Percentiles rank a stretch among this genome's conserved stretches.
Conservation (phyloP, 2,797 vertebrate genomes). For the Lates japonicus region DNA sequence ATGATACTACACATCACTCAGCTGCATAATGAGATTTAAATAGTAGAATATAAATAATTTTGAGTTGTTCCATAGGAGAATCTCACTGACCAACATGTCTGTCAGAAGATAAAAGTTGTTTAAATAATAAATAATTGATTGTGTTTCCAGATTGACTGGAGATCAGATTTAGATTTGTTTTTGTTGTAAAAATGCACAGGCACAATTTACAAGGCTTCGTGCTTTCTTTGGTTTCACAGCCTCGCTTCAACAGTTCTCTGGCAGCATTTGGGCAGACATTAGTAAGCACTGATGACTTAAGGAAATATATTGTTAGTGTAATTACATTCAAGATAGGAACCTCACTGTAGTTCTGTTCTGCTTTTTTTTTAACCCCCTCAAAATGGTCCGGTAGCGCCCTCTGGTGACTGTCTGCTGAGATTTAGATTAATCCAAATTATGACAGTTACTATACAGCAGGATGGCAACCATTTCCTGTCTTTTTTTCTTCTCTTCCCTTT, state of each 20-base stretch:
- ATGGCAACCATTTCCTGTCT: neutral
- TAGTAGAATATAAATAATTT: too few species aligned
- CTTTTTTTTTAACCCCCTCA: neutral
- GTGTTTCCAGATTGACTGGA: neutral
- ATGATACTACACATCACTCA: neutral
- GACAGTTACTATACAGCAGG: neutral
- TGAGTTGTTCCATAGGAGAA: neutral
- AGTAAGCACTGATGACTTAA: neutral
- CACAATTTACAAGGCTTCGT: neutral
- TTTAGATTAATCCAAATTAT: neutral
- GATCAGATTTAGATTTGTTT: neutral
- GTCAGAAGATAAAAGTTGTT: too few species aligned
- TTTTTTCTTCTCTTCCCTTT: neutral
- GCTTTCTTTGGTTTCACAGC: neutral
- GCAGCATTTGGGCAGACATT: neutral
- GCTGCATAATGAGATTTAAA: rapidly evolving
- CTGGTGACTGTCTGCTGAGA: conserved; percentile 37
- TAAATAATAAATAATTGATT: too few species aligned
- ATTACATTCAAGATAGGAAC: neutral
- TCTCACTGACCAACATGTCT: neutral
- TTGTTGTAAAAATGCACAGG: neutral
- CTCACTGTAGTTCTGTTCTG: neutral
- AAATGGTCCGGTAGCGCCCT: conserved; percentile 37
- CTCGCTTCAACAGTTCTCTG: neutral
- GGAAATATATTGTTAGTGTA: neutral